Base-by-base conservation (phyloP, 2,797 vertebrate genomes). In the Poeciliopsis presidionis region DNA sequence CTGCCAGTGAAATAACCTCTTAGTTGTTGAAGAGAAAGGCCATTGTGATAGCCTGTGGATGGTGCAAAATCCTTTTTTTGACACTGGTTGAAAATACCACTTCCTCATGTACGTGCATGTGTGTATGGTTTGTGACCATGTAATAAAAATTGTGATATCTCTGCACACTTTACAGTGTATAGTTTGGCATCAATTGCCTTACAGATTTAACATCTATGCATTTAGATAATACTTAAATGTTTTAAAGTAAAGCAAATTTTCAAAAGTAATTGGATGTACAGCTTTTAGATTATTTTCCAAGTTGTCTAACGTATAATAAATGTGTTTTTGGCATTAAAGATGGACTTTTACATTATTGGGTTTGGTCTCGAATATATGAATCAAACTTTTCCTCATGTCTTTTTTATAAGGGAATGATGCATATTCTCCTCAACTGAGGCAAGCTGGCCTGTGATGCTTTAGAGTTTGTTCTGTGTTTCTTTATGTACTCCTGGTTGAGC, bases 121-220 rank as follows among this genome's bases (percentile, higher is more conserved):
- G 83, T 16, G 72, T 5, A 14, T 78, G 88, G 77, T 85, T 89
- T 81, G 81, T 86, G 85, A 87, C 77, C 83, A 86, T 25, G 79
- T 81, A 81, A 88, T 84, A 77, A 73, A 79, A 69, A 89, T 77
- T 81, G 79, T 91, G 76, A 88, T 86, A 47, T 84, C 91, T 90
- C 88, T 74, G 53, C 79, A 84, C 59, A 72, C 77, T 87, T 92
- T 84, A 43, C 39, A 25, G 11, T 14, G 65, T 43, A 63, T 22
- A 36, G 36, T 63, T 22, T 63, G n/a, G 20, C 6, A 33, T 18
- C 5, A 18, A 33, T 7, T 30, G 28, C 18, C 59, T 7, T 18
- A 20, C 30, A 63, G 2, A 61, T 20, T 63, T 33, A 4, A n/a
- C 9, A 28, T 57, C 3, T 36, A 20, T 63, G 28, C 57, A 33